Conservation (phyloP, 2,888 invertebrate species). For the Drosophila ustulata region DNA sequence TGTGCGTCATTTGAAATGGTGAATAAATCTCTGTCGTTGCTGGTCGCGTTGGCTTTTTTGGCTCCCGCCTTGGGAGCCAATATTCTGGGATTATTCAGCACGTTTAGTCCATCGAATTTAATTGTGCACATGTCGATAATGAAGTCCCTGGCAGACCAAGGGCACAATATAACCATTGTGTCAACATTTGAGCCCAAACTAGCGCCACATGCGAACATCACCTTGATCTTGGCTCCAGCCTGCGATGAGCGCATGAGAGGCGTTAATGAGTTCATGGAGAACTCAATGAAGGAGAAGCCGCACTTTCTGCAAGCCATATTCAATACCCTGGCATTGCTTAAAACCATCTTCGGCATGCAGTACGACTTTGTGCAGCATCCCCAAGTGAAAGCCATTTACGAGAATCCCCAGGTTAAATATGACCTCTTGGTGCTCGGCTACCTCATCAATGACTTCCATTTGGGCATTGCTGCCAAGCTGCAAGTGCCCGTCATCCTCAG, state of each 20-base stretch:
- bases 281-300: constrained; percentile 37
- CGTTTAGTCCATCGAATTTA: constrained; percentile 79
- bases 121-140: constrained; percentile 78
- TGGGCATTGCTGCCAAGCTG: constrained; percentile 82
- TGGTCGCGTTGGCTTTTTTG: constrained; percentile 18
- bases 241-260: constrained; percentile 29
- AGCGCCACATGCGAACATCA: constrained; percentile 63
- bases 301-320: constrained; percentile 7
- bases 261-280: constrained; percentile 22
- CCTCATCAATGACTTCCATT: constrained; percentile 77
- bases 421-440: constrained; percentile 79
- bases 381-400: constrained; percentile 68
- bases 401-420: constrained; percentile 63
- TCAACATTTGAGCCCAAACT: constrained; percentile 57
- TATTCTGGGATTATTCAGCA: constrained; percentile 78
- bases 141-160: constrained; percentile 71
- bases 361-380: constrained; percentile 64
- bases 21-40: neutral
- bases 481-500: constrained; percentile 78
- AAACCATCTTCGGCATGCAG: constrained; percentile 48
- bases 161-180: constrained; percentile 82
- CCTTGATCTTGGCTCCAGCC: constrained; percentile 64
- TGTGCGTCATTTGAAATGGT: constrained; percentile 28
- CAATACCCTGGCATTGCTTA: neutral
- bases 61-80: constrained; percentile 53